A percentile compares a stretch with the other conserved stretches of the same genome.
phyloP scores from a whole-genome alignment of 2,113 vertebrate genomes.

The Pygoscelis adeliae region DNA sequence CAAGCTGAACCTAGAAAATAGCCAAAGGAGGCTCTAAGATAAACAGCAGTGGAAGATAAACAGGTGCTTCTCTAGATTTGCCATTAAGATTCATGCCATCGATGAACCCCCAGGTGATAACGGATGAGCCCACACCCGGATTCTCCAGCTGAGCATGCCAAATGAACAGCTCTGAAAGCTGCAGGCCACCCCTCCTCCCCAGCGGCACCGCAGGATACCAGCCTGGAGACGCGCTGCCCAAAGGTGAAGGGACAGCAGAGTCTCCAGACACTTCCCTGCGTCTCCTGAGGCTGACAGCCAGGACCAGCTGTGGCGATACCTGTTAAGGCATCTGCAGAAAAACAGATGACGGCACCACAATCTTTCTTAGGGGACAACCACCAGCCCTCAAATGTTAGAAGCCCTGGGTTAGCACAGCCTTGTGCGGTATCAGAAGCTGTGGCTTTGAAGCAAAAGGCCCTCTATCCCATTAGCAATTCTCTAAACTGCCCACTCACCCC shows the following conservation, averaged over 20 bases:
- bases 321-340: background rate
- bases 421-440: accelerated
- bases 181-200: background rate
- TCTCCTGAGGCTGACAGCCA: accelerated
- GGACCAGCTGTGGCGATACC: background rate
- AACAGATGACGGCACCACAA: accelerated
- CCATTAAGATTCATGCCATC: background rate
- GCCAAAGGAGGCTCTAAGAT: background rate
- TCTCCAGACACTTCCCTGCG: background rate
- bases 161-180: background rate
- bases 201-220: background rate
- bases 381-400: background rate
- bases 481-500: background rate
- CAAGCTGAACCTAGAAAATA: background rate
- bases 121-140: background rate
- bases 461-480: background rate
- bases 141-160: background rate
- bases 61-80: background rate
- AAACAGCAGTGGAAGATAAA: background rate
- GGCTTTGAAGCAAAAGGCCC: background rate
- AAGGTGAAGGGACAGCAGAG: accelerated
- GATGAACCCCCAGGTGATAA: background rate
- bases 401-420: background rate
- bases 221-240: background rate
- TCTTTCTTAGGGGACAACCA: background rate